A percentile compares a stretch with the other conserved stretches of the same genome.
Evolutionary conservation across 2,797 vertebrate species (phyloP).

Genomic region (Acomys russatus): DNA sequence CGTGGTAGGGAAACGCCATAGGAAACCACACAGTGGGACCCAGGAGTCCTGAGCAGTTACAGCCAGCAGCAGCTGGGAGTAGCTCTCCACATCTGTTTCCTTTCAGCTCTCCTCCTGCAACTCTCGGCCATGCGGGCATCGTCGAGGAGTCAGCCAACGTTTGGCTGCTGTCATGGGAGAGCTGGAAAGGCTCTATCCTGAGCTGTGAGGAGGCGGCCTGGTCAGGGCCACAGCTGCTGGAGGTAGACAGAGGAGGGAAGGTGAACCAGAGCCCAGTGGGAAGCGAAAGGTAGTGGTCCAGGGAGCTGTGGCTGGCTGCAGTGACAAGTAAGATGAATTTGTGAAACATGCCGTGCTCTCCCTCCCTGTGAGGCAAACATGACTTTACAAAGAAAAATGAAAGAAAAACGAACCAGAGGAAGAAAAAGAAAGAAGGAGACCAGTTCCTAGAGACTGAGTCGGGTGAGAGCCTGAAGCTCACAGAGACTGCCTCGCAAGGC

Average conservation of each 20-base stretch:
- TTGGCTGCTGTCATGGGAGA: background rate
- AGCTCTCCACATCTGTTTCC: background rate
- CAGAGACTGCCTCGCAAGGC: background rate
- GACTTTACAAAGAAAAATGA: constrained; percentile 41
- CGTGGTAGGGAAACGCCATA: background rate
- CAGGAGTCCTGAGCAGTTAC: background rate
- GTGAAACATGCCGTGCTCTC: background rate
- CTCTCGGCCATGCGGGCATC: background rate
- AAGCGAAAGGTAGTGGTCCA: background rate
- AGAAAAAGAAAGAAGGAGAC: background rate
- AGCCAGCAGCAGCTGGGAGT: background rate
- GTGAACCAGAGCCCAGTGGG: background rate
- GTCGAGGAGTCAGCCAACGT: background rate
- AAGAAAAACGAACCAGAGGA: background rate
- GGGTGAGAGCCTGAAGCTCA: background rate
- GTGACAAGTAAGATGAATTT: constrained; percentile 71
- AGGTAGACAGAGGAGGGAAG: background rate
- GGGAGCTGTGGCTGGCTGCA: background rate
- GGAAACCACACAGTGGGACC: background rate
- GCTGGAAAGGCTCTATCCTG: background rate
- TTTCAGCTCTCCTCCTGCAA: background rate
- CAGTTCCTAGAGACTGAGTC: constrained; percentile 13
- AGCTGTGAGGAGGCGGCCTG: background rate
- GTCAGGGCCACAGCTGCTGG: background rate
- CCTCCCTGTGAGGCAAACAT: background rate